These are phyloP conservation scores for Thamnaconus septentrionalis DNA, from an alignment of 2,113 vertebrate genomes.

Conservation along the genomic window DNA sequence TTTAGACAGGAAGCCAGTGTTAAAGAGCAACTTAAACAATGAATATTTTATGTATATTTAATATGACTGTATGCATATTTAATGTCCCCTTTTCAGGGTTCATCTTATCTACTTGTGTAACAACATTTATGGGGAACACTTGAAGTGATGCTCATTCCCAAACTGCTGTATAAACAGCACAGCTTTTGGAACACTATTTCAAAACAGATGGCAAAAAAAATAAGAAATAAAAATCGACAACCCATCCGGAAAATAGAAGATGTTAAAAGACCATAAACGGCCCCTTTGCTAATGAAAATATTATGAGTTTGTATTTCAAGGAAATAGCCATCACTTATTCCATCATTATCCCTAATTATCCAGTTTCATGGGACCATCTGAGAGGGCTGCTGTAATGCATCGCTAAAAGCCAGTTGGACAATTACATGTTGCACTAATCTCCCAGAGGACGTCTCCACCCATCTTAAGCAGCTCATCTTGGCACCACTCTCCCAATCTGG, in stretches of 20 bases:
- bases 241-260: slow-evolving; percentile 13
- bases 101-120: too few species aligned
- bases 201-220: not conserved
- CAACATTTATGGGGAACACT: not conserved
- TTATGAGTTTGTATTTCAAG: slow-evolving; percentile 58
- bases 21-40: too few species aligned
- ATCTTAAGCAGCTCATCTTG: slow-evolving; percentile 42
- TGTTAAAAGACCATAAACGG: slow-evolving; percentile 42
- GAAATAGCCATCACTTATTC: slow-evolving; percentile 61
- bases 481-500: slow-evolving; percentile 20
- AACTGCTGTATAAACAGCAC: not conserved
- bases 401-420: slow-evolving; percentile 55
- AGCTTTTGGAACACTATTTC: not conserved
- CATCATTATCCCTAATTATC: slow-evolving; percentile 64
- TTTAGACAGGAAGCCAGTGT: too few species aligned
- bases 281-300: slow-evolving; percentile 52
- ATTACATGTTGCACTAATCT: slow-evolving; percentile 57
- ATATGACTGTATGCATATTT: too few species aligned
- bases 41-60: too few species aligned
- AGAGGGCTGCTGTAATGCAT: slow-evolving; percentile 60
- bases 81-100: too few species aligned
- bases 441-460: slow-evolving; percentile 56
- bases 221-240: not conserved
- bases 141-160: not conserved
- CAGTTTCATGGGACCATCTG: slow-evolving; percentile 42